Evolutionary conservation across 2,888 invertebrate genomes (phyloP), one percentile per base, ranked within the genome.

Genomic region (Parnassius glacialis): DNA sequence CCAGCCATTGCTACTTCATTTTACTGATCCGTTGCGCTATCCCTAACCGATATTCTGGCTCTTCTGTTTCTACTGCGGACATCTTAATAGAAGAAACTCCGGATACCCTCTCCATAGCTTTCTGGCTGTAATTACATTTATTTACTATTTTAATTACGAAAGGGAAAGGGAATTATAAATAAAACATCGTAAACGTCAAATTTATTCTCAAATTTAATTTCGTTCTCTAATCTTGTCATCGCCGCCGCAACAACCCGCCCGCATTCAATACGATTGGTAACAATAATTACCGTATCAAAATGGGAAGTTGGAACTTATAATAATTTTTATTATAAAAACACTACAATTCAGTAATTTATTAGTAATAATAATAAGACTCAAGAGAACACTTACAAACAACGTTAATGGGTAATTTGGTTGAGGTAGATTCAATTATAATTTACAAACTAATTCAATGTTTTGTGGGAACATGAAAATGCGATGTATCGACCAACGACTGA

Each of bases 271-370:
- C 76, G 70, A 64, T 75, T 78, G 83, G 90, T 87, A 89, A 90
- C 87, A 90, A 90, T 88, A 90, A 77, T 90, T 87, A 87, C 90
- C 89, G 81, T 90, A 90, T 90, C 88, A 90, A 90, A 90, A 90
- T 78, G 84, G 84, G 80, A 80, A 83, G 78, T 76, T 83, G 84
- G 83, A 87, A 85, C 84, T 84, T 81, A 84, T 85, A 78, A 81
- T 85, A 83, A 76, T 72, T 82, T 34, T 84, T 82, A 83, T 85
- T 82, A 85, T 85, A 80, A 86, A 86, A 89, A 89, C 85, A 85
- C 88, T 89, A 89, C 84, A 68, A 72, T 79, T 83, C 83, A 85
- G 83, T 85, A 79, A 85, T 84, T 80, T 67, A 84, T 86, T 84
- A 87, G 80, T 85, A 83, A 78, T 81, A 81, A 75, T 85, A 86